Conservation (phyloP, 1,140 invertebrate genomes). For the Philaenus spumarius region DNA sequence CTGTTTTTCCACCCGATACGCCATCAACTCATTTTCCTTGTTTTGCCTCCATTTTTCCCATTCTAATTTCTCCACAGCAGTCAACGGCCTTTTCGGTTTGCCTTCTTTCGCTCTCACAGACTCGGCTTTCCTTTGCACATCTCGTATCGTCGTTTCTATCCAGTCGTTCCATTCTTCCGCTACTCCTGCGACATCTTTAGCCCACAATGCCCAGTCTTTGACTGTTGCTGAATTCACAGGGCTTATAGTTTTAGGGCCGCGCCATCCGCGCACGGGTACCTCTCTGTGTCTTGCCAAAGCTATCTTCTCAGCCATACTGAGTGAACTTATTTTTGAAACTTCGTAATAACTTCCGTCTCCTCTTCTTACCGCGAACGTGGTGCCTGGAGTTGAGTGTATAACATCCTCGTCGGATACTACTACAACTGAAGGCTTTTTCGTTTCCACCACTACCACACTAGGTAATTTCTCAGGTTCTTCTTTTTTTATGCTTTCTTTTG, state of each 20-base stretch:
- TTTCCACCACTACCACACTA: neutral
- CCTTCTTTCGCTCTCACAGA: no score
- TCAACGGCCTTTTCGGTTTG: neutral
- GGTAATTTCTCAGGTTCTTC: neutral
- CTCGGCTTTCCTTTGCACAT: neutral
- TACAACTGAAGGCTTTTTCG: neutral
- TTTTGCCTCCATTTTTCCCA: neutral
- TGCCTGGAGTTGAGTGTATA: neutral
- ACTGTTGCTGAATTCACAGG: neutral
- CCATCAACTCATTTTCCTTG: neutral
- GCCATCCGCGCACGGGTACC: neutral
- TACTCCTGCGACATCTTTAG: neutral
- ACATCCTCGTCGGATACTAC: neutral
- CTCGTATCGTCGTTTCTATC: neutral
- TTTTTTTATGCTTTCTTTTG: neutral
- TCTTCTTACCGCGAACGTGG: neutral
- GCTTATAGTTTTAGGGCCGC: neutral
- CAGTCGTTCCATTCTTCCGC: constrained; percentile 4
- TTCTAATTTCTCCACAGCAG: neutral
- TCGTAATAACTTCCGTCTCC: neutral
- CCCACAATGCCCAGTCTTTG: constrained; percentile 4
- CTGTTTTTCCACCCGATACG: neutral
- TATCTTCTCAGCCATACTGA: neutral
- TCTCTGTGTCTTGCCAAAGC: neutral
- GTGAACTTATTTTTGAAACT: constrained; percentile 7